A percentile compares a stretch with the other conserved stretches of the same genome.
These are phyloP conservation scores for Melinopterus prodromus DNA, from an alignment of 2,888 invertebrate genomes.

Conservation along the genomic window DNA sequence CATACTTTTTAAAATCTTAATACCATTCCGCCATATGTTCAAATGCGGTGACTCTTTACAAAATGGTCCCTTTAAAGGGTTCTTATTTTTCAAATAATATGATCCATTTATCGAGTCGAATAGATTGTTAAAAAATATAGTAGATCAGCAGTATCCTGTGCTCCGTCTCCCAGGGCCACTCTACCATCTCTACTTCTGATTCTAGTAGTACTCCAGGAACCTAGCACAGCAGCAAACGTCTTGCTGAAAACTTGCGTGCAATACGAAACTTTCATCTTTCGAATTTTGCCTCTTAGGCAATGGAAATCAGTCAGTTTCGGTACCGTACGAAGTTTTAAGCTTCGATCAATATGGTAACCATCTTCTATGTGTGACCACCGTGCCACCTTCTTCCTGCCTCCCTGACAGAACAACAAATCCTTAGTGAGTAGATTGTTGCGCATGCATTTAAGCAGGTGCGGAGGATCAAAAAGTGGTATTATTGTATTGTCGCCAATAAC, in stretches of 20 bases:
- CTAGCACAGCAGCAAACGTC: slow-evolving; percentile 39
- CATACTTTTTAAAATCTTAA: background rate
- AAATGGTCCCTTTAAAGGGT: slow-evolving; percentile 7
- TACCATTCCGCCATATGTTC: background rate
- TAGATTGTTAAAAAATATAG: slow-evolving; percentile 17
- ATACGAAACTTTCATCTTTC: slow-evolving; percentile 42
- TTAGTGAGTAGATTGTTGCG: slow-evolving; percentile 40
- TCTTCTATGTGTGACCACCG: slow-evolving; percentile 36
- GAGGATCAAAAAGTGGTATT: slow-evolving; percentile 32
- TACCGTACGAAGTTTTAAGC: slow-evolving; percentile 30
- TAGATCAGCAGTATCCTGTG: slow-evolving; percentile 19
- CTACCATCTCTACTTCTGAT: background rate
- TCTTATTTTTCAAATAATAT: background rate
- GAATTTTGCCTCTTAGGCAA: slow-evolving; percentile 39
- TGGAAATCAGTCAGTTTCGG: slow-evolving; percentile 42
- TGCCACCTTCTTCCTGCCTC: slow-evolving; percentile 16
- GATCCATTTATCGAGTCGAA: slow-evolving; percentile 24
- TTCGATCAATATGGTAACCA: slow-evolving; percentile 41
- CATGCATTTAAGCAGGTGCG: slow-evolving; percentile 38
- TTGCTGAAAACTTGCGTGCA: slow-evolving; percentile 42
- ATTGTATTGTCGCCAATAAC: background rate
- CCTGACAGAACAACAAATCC: slow-evolving; percentile 28
- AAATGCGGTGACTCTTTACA: background rate
- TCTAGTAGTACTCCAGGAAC: background rate
- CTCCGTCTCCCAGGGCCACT: background rate